Conservation (phyloP, 2,797 vertebrate species). For the Protosalanx chinensis region DNA sequence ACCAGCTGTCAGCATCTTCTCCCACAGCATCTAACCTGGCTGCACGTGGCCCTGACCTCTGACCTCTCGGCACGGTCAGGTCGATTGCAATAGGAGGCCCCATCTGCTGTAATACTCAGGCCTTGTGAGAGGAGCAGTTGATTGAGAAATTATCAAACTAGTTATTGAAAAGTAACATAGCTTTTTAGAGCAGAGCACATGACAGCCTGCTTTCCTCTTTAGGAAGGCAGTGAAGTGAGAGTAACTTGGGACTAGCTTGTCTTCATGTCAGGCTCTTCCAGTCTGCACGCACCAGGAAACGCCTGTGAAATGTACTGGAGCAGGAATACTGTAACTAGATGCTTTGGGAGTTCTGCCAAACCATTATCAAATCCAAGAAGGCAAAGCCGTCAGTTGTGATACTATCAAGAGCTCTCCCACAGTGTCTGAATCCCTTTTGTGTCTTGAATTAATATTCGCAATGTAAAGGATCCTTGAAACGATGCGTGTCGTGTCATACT, state of each 20-base stretch:
- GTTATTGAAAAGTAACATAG: not conserved
- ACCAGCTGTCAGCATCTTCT: slow-evolving; percentile 45
- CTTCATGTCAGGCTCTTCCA: not conserved
- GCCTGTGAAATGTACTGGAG: not conserved
- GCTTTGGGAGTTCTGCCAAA: not conserved
- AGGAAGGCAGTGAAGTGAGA: slow-evolving; percentile 5
- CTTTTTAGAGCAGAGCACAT: not conserved
- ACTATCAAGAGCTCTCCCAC: not conserved
- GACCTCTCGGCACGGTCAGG: slow-evolving; percentile 17
- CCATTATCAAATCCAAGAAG: not conserved
- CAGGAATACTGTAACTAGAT: not conserved
- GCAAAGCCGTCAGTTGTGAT: not conserved
- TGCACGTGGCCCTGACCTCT: slow-evolving; percentile 26
- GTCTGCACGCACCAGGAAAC: not conserved
- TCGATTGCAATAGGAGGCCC: slow-evolving; percentile 13
- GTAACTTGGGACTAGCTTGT: slow-evolving; percentile 1
- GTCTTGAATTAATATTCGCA: not conserved
- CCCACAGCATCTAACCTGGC: slow-evolving; percentile 26
- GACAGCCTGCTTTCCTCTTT: slow-evolving; percentile 1
- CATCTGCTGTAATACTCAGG: not conserved
- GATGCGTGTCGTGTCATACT: not conserved
- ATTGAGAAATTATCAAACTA: not conserved
- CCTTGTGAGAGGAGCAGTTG: slow-evolving; percentile 1
- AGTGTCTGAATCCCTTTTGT: not conserved
- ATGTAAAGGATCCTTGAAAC: not conserved